Percentiles rank a stretch among this genome's conserved stretches.
phyloP scores from a whole-genome alignment of 2,113 vertebrate genomes.

The Oncorhynchus mykiss region DNA sequence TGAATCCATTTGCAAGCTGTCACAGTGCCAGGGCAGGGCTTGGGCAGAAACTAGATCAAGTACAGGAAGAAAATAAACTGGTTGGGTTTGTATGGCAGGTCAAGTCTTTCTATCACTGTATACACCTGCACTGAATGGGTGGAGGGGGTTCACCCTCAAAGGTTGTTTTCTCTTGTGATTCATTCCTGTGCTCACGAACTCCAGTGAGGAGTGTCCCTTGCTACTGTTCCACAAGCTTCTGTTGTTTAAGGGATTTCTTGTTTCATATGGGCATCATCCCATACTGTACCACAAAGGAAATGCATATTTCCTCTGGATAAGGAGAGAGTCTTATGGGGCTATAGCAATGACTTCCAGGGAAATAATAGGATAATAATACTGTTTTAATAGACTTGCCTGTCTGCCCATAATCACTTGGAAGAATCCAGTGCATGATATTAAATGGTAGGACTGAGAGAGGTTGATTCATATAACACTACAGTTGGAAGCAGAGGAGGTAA shows the following conservation, averaged over 20 bases:
- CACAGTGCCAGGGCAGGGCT: no score
- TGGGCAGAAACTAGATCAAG: no score
- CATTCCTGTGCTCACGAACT: no score
- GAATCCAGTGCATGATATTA: slow-evolving; percentile 31
- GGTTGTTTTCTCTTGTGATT: no score
- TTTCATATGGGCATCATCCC: slow-evolving; percentile 45
- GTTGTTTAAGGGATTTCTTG: slow-evolving; percentile 9
- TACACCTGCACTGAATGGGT: no score
- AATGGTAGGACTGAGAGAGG: slow-evolving; percentile 13
- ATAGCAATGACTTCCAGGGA: background rate
- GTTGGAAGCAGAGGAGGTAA: slow-evolving; percentile 49
- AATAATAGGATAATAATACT: slow-evolving; percentile 32
- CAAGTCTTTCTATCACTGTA: no score
- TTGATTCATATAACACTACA: slow-evolving; percentile 33
- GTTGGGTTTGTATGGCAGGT: no score
- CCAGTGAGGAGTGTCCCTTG: no score
- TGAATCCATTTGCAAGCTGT: no score
- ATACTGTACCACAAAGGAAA: slow-evolving; percentile 44
- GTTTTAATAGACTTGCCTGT: slow-evolving; percentile 34
- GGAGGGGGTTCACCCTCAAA: no score
- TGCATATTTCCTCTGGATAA: background rate
- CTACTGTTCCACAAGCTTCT: background rate
- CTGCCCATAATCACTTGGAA: slow-evolving; percentile 22
- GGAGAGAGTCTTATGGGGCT: slow-evolving; percentile 14
- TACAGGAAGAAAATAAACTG: no score